Base-by-base conservation (phyloP, 2,888 invertebrate species). In the Agonopterix heracliana region DNA sequence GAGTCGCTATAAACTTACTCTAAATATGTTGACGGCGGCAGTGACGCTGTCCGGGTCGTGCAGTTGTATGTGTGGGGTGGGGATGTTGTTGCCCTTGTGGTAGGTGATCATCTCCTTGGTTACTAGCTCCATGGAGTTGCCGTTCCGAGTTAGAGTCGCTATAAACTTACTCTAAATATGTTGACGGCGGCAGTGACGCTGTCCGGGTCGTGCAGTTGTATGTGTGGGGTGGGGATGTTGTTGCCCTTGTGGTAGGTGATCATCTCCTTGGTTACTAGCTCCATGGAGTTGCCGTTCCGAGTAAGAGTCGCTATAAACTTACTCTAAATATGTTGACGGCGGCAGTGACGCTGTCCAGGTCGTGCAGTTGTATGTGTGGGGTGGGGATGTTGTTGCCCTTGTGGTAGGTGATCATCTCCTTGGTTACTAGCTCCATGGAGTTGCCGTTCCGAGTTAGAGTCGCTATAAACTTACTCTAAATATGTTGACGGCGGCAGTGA, bases 1-100 rank as follows among this genome's bases (percentile, higher is more conserved):
- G 97, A n/a, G n/a, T n/a, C n/a, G n/a, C n/a, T n/a, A n/a, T n/a
- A n/a, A n/a, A n/a, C n/a, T n/a, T n/a, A n/a, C n/a, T n/a, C n/a
- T 65, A 98, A 94, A 78, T 98, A 98, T 0, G 98, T 97, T 47
- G 95, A 97, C 96, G 3, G 98, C 96, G 0, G 96, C 91, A 46
- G 94, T 93, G 38, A 97, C 93, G 75, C 98, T 97, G 74, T n/a
- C n/a, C n/a, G n/a, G n/a, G n/a, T n/a, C n/a, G n/a, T n/a, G n/a
- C n/a, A n/a, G n/a, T n/a, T n/a, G 98, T 65, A 98, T 94, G 78
- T 98, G 98, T 0, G 98, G 97, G 47, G 95, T 96, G 0, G 97
- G 96, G 61, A 98, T 98, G 51, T 93, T 93, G 66, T 94, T 95
- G 42, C 94, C 94, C 71, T 96, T 95, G 73, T 95, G 95, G 74